A percentile compares a stretch with the other conserved stretches of the same genome.
phyloP scores from a whole-genome alignment of 2,113 vertebrate genomes.

The Muscicapa adusta region DNA sequence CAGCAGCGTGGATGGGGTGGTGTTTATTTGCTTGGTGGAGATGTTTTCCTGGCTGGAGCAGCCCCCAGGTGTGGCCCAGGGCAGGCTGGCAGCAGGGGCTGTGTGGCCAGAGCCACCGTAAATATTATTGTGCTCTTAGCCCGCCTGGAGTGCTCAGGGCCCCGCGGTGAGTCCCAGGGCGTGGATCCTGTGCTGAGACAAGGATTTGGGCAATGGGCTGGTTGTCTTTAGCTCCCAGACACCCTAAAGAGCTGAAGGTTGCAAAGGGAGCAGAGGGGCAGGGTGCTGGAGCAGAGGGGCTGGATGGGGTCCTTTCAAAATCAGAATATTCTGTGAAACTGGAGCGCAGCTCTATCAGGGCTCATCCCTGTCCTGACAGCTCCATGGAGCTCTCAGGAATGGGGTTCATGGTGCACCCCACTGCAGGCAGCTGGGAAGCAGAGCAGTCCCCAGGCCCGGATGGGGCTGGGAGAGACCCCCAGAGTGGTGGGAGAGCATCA shows the following conservation, averaged over 20 bases:
- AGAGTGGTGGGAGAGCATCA: not conserved
- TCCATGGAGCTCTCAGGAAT: not conserved
- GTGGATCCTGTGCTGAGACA: not conserved
- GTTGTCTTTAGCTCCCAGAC: not conserved
- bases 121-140: conserved; percentile 28
- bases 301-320: not conserved
- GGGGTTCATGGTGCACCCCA: not conserved
- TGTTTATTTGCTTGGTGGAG: conserved; percentile 15
- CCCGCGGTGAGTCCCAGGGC: not conserved
- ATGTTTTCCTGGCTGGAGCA: conserved; percentile 29
- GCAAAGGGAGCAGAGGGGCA: not conserved
- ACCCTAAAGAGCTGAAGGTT: not conserved
- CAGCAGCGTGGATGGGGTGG: not conserved
- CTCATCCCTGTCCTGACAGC: not conserved
- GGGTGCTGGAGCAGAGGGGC: not conserved
- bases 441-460: not conserved
- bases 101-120: not conserved
- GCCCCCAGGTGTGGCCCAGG: not conserved
- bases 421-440: not conserved
- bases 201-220: not conserved
- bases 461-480: not conserved
- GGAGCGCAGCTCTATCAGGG: accelerated
- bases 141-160: not conserved
- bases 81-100: not conserved
- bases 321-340: not conserved